Conservation (phyloP, 2,113 vertebrate species). For the human region DNA sequence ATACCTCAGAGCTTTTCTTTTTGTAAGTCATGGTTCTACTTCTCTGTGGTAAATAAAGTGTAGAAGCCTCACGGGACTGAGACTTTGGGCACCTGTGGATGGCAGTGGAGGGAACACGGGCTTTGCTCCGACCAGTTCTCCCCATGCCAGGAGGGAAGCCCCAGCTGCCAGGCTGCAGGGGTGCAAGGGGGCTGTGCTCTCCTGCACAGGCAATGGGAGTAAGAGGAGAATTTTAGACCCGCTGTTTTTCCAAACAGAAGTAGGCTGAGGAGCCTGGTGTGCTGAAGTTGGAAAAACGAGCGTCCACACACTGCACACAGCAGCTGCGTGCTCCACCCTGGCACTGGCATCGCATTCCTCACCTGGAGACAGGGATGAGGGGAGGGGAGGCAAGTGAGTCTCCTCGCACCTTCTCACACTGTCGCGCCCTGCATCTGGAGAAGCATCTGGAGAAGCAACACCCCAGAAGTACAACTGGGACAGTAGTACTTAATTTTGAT, state of each 20-base stretch:
- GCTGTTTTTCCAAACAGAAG: neutral
- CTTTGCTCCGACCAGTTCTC: neutral
- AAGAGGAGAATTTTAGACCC: neutral
- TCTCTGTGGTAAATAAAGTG: neutral
- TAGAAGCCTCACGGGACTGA: fast-evolving
- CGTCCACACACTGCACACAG: fast-evolving
- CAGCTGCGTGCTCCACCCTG: neutral
- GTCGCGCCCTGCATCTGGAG: neutral
- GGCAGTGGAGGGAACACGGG: fast-evolving
- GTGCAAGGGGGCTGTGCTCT: neutral
- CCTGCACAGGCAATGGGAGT: fast-evolving
- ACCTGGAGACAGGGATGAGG: too few relatives aligned
- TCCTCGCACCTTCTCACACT: neutral
- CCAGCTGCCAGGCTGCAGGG: neutral
- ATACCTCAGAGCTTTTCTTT: neutral
- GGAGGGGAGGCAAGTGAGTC: too few relatives aligned
- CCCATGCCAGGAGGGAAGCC: neutral
- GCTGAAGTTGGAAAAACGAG: fast-evolving
- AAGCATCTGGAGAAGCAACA: neutral
- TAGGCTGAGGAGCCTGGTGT: neutral
- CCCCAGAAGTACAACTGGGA: neutral
- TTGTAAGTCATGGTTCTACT: neutral
- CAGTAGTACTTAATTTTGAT: too few relatives aligned
- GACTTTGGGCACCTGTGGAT: neutral
- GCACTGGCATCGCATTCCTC: fast-evolving